Percentiles rank a stretch among this genome's conserved stretches.
Evolutionary conservation across 92 coral and sea anemone species (phyloP).

Genomic region (Porites cylindrica): DNA sequence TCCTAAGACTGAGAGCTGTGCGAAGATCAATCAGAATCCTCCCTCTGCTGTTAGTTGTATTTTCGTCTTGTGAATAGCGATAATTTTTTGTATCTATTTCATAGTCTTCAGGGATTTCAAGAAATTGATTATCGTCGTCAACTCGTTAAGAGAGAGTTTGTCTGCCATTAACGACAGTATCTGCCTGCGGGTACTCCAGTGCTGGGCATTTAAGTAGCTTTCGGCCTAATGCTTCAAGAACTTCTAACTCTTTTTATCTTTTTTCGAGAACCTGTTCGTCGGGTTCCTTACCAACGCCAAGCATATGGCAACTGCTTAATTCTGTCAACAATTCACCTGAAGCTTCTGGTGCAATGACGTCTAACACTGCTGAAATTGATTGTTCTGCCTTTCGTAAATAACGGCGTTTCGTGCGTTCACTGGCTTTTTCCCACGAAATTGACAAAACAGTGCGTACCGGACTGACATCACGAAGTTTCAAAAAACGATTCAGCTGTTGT

Average conservation of each 20-base stretch:
- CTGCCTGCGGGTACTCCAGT: slow-evolving; percentile 60
- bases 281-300: slow-evolving; percentile 7
- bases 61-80: too few species aligned
- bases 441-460: slow-evolving; percentile 43
- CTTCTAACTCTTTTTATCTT: slow-evolving; percentile 37
- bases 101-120: too few species aligned
- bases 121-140: neutral
- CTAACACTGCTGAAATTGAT: slow-evolving; percentile 47
- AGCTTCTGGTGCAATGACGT: slow-evolving; percentile 40
- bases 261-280: neutral
- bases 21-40: too few species aligned
- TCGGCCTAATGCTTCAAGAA: slow-evolving; percentile 48
- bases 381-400: slow-evolving; percentile 51
- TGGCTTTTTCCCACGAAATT: slow-evolving; percentile 53
- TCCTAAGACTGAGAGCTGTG: too few species aligned
- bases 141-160: slow-evolving; percentile 25
- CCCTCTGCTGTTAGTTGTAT: too few species aligned
- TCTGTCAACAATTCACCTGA: slow-evolving; percentile 34
- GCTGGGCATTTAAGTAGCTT: slow-evolving; percentile 48
- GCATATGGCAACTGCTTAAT: slow-evolving; percentile 24
- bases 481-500: slow-evolving; percentile 44
- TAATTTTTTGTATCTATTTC: too few species aligned
- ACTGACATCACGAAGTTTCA: slow-evolving; percentile 50
- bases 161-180: slow-evolving; percentile 48
- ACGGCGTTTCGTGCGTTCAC: slow-evolving; percentile 56